Conservation (phyloP, 1,140 invertebrate genomes). For the Leptonema lineaticorne region DNA sequence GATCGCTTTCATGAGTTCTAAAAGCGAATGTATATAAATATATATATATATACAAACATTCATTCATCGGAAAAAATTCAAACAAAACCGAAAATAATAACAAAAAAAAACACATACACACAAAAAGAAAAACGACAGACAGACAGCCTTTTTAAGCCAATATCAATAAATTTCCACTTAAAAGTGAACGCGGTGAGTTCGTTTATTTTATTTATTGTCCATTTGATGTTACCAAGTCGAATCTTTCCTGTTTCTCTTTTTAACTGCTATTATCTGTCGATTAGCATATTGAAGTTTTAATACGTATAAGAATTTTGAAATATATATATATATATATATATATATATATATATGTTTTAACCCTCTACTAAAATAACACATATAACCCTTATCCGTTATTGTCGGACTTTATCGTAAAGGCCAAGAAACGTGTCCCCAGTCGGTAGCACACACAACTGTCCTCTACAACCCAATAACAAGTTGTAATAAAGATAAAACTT, state of each 20-base stretch:
- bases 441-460: neutral
- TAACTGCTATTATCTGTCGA: constrained; percentile 2
- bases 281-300: constrained; percentile 20
- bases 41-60: no score
- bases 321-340: no score
- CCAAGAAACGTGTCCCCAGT: constrained; percentile 13
- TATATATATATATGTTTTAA: no score
- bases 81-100: no score
- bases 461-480: constrained; percentile 35
- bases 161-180: constrained; percentile 2
- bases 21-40: no score
- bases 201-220: neutral
- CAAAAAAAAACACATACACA: no score
- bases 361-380: no score
- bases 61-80: no score
- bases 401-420: constrained; percentile 21
- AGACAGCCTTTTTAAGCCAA: no score
- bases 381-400: neutral
- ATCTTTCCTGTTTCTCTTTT: neutral
- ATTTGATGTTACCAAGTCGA: neutral
- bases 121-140: no score
- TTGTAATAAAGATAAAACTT: constrained; percentile 34
- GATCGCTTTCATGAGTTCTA: no score
- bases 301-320: no score
- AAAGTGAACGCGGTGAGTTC: neutral